Percentiles rank a stretch among this genome's conserved stretches.
Conservation (phyloP, 2,888 invertebrate species). For the Drosophila limbata region DNA sequence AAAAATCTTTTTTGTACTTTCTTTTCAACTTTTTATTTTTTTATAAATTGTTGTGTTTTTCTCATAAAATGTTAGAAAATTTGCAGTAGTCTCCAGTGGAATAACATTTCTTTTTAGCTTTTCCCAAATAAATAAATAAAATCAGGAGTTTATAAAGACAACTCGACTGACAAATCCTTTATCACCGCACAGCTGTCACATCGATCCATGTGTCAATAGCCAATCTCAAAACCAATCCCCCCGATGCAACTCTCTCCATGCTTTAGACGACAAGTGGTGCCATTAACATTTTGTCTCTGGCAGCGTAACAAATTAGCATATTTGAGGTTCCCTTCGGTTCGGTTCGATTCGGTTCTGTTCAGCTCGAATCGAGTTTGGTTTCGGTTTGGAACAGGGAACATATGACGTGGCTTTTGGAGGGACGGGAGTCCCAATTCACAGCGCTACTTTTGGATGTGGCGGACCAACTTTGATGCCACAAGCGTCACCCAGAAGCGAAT, state of each 20-base stretch:
- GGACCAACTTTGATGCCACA: slow-evolving; percentile 45
- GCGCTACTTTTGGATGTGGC: slow-evolving; percentile 35
- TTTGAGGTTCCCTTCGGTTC: slow-evolving; percentile 32
- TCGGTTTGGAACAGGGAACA: slow-evolving; percentile 3
- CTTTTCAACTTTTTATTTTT: too few species aligned
- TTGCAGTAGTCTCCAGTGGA: too few species aligned
- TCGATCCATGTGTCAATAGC: slow-evolving; percentile 21
- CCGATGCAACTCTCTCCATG: slow-evolving; percentile 4
- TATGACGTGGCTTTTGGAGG: slow-evolving; percentile 27
- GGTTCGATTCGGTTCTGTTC: neutral
- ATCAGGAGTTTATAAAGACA: slow-evolving; percentile 2
- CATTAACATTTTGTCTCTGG: slow-evolving; percentile 54
- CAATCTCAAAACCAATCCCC: slow-evolving; percentile 1
- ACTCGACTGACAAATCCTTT: slow-evolving; percentile 12
- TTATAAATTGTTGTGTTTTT: too few species aligned
- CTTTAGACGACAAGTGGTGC: slow-evolving; percentile 28
- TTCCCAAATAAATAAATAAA: slow-evolving; percentile 1
- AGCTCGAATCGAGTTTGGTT: neutral
- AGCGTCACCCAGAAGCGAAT: slow-evolving; percentile 29
- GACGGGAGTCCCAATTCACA: slow-evolving; percentile 37
- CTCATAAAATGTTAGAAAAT: too few species aligned
- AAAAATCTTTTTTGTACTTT: too few species aligned
- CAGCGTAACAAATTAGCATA: slow-evolving; percentile 59
- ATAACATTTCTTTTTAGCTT: neutral
- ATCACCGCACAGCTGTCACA: slow-evolving; percentile 1